Base-by-base conservation (phyloP, 2,797 vertebrate genomes). In the Neomorphus geoffroyi region DNA sequence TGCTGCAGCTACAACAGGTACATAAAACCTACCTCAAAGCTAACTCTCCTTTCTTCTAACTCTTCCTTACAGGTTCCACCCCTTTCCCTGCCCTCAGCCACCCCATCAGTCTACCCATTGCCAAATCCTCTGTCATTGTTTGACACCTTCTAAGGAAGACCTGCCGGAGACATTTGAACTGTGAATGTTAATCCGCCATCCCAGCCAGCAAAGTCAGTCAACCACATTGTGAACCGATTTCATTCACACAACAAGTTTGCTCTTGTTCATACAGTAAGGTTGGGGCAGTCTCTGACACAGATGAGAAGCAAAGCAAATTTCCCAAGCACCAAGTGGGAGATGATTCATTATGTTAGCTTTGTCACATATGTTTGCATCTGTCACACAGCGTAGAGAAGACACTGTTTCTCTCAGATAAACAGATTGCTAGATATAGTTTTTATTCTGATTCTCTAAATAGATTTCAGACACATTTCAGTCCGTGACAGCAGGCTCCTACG, bases 1-100 rank as follows among this genome's bases (percentile, higher is more conserved):
- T 97, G 95, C 98, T 97, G 98, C 99, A 88, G 98, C 98, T 88
- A 98, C 98, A 85, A 99, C 99, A 99, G 99, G 99, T 99, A 99
- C 95, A 98, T 39, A 17, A 56, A 67, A 8, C 45, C 26, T 95
- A 60, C 75, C 92, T 94, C 88, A 37, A 8, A 32, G 33, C 86
- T 97, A 95, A 97, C 57, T 7, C 30, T 17, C 18, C 15, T 94
- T 74, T 95, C 79, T 89, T 85, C 82, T 45, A 77, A 84, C 54
- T 93, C 88, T 97, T 96, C 60, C 83, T 96, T 97, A 13, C 97
- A 98, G 97, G 97, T 62, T 71, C 53, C 64, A 73, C 54, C 86
- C 91, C 39, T 58, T 72, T 67, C 88, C 72, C 81, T 26, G 2
- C 35, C 79, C 94, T 81, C 86, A 86, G 69, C 79, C 50, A 17